Evolutionary conservation across 2,888 invertebrate species (phyloP).

Genomic region (Piscicola geometra): DNA sequence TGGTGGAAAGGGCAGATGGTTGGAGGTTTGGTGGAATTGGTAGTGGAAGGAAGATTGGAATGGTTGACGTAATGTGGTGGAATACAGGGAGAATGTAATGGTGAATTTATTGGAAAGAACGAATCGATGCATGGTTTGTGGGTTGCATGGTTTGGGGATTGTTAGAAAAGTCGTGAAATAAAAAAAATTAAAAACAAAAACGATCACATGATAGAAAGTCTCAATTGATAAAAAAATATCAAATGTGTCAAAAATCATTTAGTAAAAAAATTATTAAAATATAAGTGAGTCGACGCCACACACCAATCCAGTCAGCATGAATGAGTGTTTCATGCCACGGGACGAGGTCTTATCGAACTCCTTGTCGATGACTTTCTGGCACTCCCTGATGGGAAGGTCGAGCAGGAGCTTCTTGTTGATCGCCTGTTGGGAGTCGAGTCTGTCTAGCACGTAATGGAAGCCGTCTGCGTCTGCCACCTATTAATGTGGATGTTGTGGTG

Average conservation of each 20-base stretch:
- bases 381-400: slow-evolving; percentile 41
- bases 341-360: slow-evolving; percentile 35
- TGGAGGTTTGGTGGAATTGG: neutral
- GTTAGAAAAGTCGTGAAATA: too few species aligned
- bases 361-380: slow-evolving; percentile 35
- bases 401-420: slow-evolving; percentile 41
- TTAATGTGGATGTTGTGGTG: too few species aligned
- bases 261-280: neutral
- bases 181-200: too few species aligned
- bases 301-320: slow-evolving; percentile 35
- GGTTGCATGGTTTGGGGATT: too few species aligned
- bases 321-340: slow-evolving; percentile 30
- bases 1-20: neutral
- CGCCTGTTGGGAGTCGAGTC: slow-evolving; percentile 39
- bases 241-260: neutral
- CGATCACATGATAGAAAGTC: too few species aligned
- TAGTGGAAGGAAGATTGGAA: too few species aligned
- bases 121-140: too few species aligned
- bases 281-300: too few species aligned
- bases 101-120: too few species aligned
- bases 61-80: too few species aligned
- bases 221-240: too few species aligned
- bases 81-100: too few species aligned
- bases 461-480: slow-evolving; percentile 39
- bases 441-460: slow-evolving; percentile 44